Percentiles rank a stretch among this genome's conserved stretches.
Conservation (phyloP, 2,797 vertebrate species). For the Betta splendens region DNA sequence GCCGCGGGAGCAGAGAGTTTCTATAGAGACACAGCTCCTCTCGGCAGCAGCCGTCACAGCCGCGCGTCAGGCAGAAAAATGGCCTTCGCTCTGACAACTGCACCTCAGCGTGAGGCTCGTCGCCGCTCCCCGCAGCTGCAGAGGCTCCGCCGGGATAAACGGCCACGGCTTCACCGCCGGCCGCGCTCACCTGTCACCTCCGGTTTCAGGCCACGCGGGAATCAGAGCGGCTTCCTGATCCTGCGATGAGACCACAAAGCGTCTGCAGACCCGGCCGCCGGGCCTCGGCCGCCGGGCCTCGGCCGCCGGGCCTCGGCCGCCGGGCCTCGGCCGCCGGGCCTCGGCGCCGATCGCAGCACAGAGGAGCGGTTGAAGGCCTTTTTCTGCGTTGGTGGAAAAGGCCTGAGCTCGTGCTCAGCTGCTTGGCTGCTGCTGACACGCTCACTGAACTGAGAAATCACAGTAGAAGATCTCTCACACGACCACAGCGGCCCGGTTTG, state of each 20-base stretch:
- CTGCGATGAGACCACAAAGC: neutral
- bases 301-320: too few species aligned
- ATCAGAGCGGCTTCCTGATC: neutral
- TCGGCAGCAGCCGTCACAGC: slow-evolving; percentile 45
- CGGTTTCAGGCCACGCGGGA: neutral
- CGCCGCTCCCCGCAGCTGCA: slow-evolving; percentile 45
- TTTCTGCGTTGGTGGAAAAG: neutral
- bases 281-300: too few species aligned
- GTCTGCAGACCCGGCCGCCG: neutral
- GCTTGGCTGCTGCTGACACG: neutral
- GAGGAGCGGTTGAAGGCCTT: too few species aligned
- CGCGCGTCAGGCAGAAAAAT: slow-evolving; percentile 52
- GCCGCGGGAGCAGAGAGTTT: too few species aligned
- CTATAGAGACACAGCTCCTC: slow-evolving; percentile 30
- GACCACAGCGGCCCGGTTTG: neutral
- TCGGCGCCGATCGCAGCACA: too few species aligned
- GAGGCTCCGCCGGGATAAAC: slow-evolving; percentile 39
- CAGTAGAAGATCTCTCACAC: neutral
- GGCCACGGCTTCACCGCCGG: slow-evolving; percentile 16
- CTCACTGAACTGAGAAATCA: neutral
- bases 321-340: too few species aligned
- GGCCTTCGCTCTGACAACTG: slow-evolving; percentile 50
- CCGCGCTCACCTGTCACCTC: slow-evolving; percentile 8
- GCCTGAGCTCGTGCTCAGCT: neutral
- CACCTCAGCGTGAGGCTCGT: slow-evolving; percentile 18